Conservation (phyloP, 2,113 vertebrate species). For the Dendropsophus ebraccatus region DNA sequence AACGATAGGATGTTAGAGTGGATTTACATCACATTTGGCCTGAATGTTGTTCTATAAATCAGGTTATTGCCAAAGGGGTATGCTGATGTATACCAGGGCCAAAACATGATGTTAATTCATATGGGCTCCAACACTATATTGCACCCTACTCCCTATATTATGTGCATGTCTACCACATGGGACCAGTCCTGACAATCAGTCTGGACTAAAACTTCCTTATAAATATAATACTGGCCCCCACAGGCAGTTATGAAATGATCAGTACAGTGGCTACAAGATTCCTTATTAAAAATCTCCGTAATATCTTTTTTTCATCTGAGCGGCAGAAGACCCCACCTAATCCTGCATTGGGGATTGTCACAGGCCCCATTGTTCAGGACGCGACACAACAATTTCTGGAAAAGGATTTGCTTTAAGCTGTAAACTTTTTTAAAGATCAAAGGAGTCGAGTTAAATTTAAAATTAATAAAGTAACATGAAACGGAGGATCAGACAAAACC, state of each 20-base stretch:
- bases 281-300: neutral
- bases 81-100: too few species aligned
- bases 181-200: too few species aligned
- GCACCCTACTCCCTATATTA: neutral
- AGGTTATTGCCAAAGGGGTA: too few species aligned
- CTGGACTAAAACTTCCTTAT: neutral
- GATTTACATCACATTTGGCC: too few species aligned
- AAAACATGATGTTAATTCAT: too few species aligned
- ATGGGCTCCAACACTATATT: too few species aligned
- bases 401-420: slow-evolving; percentile 24
- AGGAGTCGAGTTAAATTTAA: neutral
- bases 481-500: slow-evolving; percentile 8
- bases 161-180: neutral
- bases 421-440: slow-evolving; percentile 9
- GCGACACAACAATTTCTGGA: neutral
- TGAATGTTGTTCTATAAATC: too few species aligned
- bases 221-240: neutral
- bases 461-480: slow-evolving; percentile 6
- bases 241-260: neutral
- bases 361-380: neutral
- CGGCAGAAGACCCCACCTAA: slow-evolving; percentile 1
- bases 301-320: neutral
- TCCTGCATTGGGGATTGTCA: neutral
- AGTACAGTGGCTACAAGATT: neutral
- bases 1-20: too few species aligned